These are phyloP conservation scores for Danaus plexippus DNA, from an alignment of 1,140 invertebrate genomes.

Conservation along the genomic window DNA sequence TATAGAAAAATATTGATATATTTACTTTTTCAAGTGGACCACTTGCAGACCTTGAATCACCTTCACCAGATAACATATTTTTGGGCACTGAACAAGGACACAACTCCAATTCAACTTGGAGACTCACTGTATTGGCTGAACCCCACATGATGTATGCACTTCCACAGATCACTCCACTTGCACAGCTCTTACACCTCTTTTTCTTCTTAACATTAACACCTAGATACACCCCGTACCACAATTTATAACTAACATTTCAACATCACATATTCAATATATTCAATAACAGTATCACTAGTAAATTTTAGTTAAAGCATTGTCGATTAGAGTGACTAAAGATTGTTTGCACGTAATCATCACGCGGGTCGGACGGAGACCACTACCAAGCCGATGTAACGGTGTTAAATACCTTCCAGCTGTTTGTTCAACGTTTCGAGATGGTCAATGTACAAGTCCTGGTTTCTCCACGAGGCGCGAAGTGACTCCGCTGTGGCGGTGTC, in stretches of 20 bases:
- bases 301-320: conserved; percentile 71
- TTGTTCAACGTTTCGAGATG: conserved; percentile 70
- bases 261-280: conserved; percentile 55
- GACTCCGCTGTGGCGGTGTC: conserved; percentile 59
- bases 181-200: conserved; percentile 52
- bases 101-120: conserved; percentile 40
- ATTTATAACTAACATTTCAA: conserved; percentile 51
- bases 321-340: conserved; percentile 61
- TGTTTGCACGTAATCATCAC: conserved; percentile 42
- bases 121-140: conserved; percentile 40
- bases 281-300: conserved; percentile 58
- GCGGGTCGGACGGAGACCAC: conserved; percentile 45
- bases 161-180: conserved; percentile 69
- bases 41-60: conserved; percentile 26
- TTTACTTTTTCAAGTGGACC: conserved; percentile 59
- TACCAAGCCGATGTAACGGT: conserved; percentile 65
- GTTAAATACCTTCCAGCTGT: conserved; percentile 71
- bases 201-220: conserved; percentile 47
- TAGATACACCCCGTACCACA: conserved; percentile 65
- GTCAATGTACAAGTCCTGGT: conserved; percentile 70
- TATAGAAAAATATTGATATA: conserved; percentile 55
- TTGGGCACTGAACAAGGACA: conserved; percentile 48
- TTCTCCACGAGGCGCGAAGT: conserved; percentile 64
- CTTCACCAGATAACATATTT: conserved; percentile 21
- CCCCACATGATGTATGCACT: conserved; percentile 43